Percentiles rank a stretch among this genome's conserved stretches.
Conservation (phyloP, 2,797 vertebrate genomes). For the Helicolenus hilgendorfi region DNA sequence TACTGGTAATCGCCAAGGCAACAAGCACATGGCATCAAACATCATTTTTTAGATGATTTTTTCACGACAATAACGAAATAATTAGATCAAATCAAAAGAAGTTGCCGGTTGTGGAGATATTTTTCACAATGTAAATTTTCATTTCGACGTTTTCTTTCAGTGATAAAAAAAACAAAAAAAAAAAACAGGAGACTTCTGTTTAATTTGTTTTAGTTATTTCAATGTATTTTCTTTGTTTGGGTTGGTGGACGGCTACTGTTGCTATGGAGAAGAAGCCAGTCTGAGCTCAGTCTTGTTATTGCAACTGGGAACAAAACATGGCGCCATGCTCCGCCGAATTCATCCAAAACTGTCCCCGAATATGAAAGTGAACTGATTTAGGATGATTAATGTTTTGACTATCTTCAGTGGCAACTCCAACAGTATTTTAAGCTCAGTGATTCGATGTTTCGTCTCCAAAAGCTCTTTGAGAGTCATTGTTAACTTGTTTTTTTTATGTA, state of each 20-base stretch:
- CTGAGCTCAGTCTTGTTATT: neutral
- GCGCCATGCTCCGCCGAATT: neutral
- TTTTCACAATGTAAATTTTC: too few species aligned
- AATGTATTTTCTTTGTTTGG: neutral
- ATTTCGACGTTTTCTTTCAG: neutral
- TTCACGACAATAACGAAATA: neutral
- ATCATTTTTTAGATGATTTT: neutral
- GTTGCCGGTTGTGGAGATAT: too few species aligned
- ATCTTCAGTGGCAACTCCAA: neutral
- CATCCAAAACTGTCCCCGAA: neutral
- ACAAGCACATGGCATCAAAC: neutral
- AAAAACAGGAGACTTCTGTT: neutral
- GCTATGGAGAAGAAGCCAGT: neutral
- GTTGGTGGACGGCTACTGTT: neutral
- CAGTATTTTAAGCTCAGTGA: neutral
- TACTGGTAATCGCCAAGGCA: slow-evolving; percentile 33
- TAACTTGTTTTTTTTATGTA: neutral
- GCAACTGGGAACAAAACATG: neutral
- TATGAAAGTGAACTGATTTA: neutral
- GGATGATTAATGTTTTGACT: neutral
- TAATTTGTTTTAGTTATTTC: neutral
- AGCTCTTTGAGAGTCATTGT: neutral
- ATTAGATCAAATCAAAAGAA: neutral
- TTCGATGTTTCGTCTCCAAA: neutral
- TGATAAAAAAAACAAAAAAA: neutral